Base-by-base conservation (phyloP, 2,797 vertebrate genomes). In the Numenius phaeopus region DNA sequence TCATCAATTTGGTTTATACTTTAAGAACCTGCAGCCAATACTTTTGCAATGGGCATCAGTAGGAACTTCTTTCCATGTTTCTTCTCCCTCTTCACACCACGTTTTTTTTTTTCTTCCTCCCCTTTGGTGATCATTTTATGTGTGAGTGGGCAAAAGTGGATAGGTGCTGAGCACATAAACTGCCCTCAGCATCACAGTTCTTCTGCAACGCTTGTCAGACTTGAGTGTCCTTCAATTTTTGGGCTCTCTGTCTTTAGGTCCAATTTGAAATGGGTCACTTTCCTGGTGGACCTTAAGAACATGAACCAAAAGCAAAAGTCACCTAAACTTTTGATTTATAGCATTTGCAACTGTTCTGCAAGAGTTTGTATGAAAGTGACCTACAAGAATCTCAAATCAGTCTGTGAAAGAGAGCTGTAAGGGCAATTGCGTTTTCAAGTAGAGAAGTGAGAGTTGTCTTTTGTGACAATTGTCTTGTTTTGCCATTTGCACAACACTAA, bases 301-400 rank as follows among this genome's bases (percentile, higher is more conserved):
- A 49, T 1, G 24, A 65, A 86, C 4, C 23, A 80, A 76, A 75
- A 89, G 54, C 50, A 19, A 83, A 70, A 96, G 76, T 49, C 84
- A 81, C 32, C 52, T 40, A 55, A 94, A 91, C 27, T 84, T 94
- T 83, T 86, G 32, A 88, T 92, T 92, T 66, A 66, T 54, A 49
- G 13, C 42, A 46, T 83, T 93, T 92, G 29, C 75, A 86, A 79
- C 24, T 58, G 65, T 40, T 78, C 64, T 87, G 72, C 69, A 84
- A 70, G 40, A 77, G 67, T 84, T 57, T 91, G 52, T 71, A 82
- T 89, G 54, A 93, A 96, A 92, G 75, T 94, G 90, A 95, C 80
- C 89, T 69, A 55, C 70, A 78, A 46, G 49, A 82, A 44, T 64
- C 92, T 93, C 79, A 88, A 94, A 97, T 72, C 11, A 79, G 18